These are phyloP conservation scores for Heliconius nattereri DNA, from an alignment of 1,140 invertebrate species.

Conservation along the genomic window DNA sequence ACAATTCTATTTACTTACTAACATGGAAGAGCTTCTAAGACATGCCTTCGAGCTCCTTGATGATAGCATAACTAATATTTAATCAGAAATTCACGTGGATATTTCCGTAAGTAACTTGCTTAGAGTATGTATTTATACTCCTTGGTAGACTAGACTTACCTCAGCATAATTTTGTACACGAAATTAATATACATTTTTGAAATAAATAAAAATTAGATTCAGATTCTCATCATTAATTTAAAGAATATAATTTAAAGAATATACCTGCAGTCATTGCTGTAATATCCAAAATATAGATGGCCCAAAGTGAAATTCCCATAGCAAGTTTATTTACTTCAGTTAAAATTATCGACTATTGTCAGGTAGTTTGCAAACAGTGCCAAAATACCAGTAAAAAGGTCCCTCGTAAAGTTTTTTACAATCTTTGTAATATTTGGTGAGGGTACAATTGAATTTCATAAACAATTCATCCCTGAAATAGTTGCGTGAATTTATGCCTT, in stretches of 20 bases:
- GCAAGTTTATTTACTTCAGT: neutral
- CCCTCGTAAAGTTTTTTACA: neutral
- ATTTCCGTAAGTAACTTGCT: neutral
- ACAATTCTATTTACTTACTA: neutral
- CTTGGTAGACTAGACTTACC: neutral
- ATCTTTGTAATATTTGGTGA: neutral
- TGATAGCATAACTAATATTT: slow-evolving; percentile 2
- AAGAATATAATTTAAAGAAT: no score
- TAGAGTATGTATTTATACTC: neutral
- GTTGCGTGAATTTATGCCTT: neutral
- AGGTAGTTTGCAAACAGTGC: neutral
- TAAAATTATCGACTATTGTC: neutral
- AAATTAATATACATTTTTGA: no score
- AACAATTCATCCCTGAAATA: neutral
- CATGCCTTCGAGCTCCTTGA: neutral
- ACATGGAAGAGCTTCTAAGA: neutral
- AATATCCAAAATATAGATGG: no score
- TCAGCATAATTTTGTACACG: neutral
- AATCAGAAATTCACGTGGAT: neutral
- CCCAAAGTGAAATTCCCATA: no score
- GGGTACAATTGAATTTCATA: neutral
- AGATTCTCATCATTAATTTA: no score
- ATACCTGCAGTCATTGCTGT: no score
- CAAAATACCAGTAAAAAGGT: neutral
- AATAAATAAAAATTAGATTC: no score